Conservation (phyloP, 2,113 vertebrate genomes). For the Naja naja region DNA sequence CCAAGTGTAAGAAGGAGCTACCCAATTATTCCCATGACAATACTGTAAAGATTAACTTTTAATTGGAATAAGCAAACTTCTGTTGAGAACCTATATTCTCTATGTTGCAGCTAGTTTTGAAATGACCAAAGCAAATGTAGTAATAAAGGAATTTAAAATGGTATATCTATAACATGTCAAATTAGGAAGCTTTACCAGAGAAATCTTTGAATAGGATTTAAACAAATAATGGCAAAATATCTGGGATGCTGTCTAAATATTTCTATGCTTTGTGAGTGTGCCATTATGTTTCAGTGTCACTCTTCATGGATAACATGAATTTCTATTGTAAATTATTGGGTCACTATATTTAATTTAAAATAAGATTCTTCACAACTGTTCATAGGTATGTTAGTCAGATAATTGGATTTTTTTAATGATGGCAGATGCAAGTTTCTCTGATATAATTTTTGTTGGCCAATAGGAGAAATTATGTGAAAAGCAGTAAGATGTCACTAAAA, state of each 20-base stretch:
- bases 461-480: neutral
- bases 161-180: neutral
- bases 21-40: slow-evolving; percentile 48
- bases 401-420: slow-evolving; percentile 31
- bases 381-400: slow-evolving; percentile 1
- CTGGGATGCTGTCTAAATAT: neutral
- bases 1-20: slow-evolving; percentile 41
- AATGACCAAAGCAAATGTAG: slow-evolving; percentile 28
- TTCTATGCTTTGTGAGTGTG: neutral
- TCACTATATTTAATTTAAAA: neutral
- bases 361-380: neutral
- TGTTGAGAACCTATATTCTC: slow-evolving; percentile 49
- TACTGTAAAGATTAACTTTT: slow-evolving; percentile 54
- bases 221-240: neutral
- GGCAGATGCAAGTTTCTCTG: neutral
- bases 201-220: neutral
- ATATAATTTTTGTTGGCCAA: neutral
- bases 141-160: slow-evolving; percentile 4
- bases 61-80: slow-evolving; percentile 27
- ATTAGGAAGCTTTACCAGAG: neutral
- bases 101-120: slow-evolving; percentile 31
- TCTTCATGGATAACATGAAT: neutral
- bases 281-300: neutral
- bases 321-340: neutral
- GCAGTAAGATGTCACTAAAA: neutral